Evolutionary conservation across 2,113 vertebrate genomes (phyloP).

Genomic region (Gopherus flavomarginatus): DNA sequence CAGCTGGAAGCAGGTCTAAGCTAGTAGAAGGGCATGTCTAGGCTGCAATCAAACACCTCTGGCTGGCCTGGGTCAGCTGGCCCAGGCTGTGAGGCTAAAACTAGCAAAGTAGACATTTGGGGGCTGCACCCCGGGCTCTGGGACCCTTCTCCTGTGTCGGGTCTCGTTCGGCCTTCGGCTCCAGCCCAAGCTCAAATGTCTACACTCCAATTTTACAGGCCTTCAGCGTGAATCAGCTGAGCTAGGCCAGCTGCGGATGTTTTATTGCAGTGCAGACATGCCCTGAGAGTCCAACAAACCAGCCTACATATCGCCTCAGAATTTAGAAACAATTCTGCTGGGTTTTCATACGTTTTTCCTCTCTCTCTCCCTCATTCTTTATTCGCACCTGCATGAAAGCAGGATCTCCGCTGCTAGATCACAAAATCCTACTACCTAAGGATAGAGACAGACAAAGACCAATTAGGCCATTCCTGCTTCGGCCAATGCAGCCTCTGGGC

Average conservation of each 20-base stretch:
- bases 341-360: no score
- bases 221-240: background rate
- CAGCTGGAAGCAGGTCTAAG: background rate
- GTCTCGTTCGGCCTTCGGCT: background rate
- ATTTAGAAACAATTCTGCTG: background rate
- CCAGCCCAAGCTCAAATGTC: background rate
- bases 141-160: background rate
- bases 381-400: background rate
- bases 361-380: background rate
- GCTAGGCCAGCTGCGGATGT: background rate
- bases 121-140: background rate
- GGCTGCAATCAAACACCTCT: background rate
- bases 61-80: background rate
- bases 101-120: background rate
- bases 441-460: background rate
- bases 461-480: background rate
- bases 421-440: background rate
- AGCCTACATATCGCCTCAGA: background rate
- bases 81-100: background rate
- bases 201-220: background rate
- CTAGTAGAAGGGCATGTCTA: background rate
- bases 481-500: background rate
- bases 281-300: background rate
- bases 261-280: background rate
- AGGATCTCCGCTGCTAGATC: background rate